Percentiles rank a stretch among this genome's conserved stretches.
Conservation (phyloP, 92 coral and sea anemone species). For the Epizoanthus stellaris region DNA sequence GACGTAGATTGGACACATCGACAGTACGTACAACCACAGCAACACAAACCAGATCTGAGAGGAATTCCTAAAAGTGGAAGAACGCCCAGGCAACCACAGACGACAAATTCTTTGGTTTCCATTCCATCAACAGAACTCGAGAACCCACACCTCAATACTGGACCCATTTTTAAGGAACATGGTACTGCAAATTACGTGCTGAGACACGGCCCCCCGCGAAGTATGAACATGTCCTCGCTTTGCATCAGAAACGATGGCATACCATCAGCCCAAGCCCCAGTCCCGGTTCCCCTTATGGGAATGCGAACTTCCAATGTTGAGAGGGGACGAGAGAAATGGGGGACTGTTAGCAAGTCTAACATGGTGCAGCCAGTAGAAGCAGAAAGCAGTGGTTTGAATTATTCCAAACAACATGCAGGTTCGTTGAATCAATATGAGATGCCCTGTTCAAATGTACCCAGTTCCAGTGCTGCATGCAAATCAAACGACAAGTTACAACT, state of each 20-base stretch:
- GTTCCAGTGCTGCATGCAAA: too few species aligned
- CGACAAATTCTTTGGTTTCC: not conserved
- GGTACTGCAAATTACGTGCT: not conserved
- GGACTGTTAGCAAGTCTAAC: not conserved
- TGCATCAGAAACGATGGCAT: not conserved
- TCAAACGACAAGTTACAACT: too few species aligned
- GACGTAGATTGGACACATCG: not conserved
- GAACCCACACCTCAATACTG: not conserved
- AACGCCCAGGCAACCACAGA: not conserved
- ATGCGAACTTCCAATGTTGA: not conserved
- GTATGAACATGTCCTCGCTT: not conserved
- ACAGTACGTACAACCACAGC: not conserved
- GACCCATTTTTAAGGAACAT: not conserved
- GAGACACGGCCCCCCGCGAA: not conserved
- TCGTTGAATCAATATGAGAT: not conserved
- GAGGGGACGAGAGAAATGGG: not conserved
- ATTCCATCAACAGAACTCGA: too few species aligned
- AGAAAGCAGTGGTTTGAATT: not conserved
- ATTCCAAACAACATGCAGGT: not conserved
- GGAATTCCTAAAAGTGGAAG: not conserved
- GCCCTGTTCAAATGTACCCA: not conserved
- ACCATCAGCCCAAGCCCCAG: not conserved
- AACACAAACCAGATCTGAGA: not conserved
- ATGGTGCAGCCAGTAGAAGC: not conserved
- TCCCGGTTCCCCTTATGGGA: slow-evolving; percentile 4